Base-by-base conservation (phyloP, 2,888 invertebrate species). In the Ryuthela nishihirai region DNA sequence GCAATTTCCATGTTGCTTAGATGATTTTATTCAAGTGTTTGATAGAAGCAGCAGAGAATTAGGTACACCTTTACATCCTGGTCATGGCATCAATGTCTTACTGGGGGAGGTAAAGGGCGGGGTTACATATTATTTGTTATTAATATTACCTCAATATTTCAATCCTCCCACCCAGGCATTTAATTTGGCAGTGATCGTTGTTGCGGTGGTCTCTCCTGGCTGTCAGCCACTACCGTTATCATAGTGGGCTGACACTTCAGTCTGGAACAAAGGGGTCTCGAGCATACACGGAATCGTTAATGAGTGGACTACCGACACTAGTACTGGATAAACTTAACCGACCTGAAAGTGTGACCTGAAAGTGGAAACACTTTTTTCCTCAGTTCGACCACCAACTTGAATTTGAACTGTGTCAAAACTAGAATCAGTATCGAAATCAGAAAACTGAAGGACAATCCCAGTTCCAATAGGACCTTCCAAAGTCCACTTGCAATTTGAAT, bases 401-500 rank as follows among this genome's bases (percentile, higher is more conserved):
- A 98, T 88, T 77, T 94, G 94, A 48, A 97, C 94, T 55, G 93
- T 91, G 76, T 98, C 98, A 71, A 93, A 93, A 69, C 91, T 87
- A 75, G 91, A 88, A 77, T 98, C 98, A 12, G 97, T 98, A 76
- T 95, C 93, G 75, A 98, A 95, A 77, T 92, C 92, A 80, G 93
- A 93, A 77, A 98, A 95, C 82, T 85, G 76, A 67, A 94, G 78
- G 53, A 92, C 82, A 66, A 94, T 92, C 71, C 93, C 92, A 76
- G 92, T 91, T 54, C 95, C 95, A 77, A 93, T 85, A 4, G 95
- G 95, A 32, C 94, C 95, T 78, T 97, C 95, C 62, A 97, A 79
- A 0, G 94, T 94, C 94, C 95, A 95, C 75, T 93, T 93, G 76
- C 95, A 97, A 73, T 94, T 90, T 65, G 89, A 85, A 66, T 94